Evolutionary conservation across 2,888 invertebrate genomes (phyloP).

Genomic region (Hypselothyrea guttata): DNA sequence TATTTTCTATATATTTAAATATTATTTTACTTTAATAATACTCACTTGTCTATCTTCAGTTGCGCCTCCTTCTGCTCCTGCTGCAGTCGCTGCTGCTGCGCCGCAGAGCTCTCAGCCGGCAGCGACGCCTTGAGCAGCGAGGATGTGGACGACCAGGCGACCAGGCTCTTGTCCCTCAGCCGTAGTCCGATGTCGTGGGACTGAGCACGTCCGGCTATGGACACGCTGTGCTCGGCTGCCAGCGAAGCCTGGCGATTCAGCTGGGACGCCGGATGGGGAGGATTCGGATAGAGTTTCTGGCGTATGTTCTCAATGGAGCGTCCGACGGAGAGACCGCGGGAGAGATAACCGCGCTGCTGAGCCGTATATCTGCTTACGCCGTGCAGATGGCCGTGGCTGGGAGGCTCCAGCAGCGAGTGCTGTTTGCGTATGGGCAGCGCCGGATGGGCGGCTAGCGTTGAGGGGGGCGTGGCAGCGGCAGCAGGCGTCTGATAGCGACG

Average conservation of each 20-base stretch:
- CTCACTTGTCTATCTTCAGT: slow-evolving; percentile 40
- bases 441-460: slow-evolving; percentile 23
- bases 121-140: slow-evolving; percentile 57
- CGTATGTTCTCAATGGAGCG: slow-evolving; percentile 73
- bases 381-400: slow-evolving; percentile 39
- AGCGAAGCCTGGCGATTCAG: slow-evolving; percentile 45
- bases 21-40: slow-evolving; percentile 21
- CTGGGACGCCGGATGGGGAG: slow-evolving; percentile 19
- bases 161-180: slow-evolving; percentile 41
- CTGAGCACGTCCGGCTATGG: slow-evolving; percentile 22
- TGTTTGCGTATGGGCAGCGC: slow-evolving; percentile 65
- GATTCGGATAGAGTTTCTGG: slow-evolving; percentile 63
- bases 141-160: slow-evolving; percentile 72
- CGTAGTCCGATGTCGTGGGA: slow-evolving; percentile 24
- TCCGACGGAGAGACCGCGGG: slow-evolving; percentile 74
- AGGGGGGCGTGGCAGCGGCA: slow-evolving; percentile 3
- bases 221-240: slow-evolving; percentile 37
- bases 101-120: slow-evolving; percentile 25
- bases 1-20: neutral
- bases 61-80: slow-evolving; percentile 26
- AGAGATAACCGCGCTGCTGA: slow-evolving; percentile 63
- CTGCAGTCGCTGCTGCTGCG: slow-evolving; percentile 18
- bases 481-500: slow-evolving; percentile 66
- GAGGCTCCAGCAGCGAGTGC: slow-evolving; percentile 71
- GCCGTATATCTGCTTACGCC: slow-evolving; percentile 43